phyloP scores from a whole-genome alignment of 2,113 vertebrate species.

The Otocyon megalotis region DNA sequence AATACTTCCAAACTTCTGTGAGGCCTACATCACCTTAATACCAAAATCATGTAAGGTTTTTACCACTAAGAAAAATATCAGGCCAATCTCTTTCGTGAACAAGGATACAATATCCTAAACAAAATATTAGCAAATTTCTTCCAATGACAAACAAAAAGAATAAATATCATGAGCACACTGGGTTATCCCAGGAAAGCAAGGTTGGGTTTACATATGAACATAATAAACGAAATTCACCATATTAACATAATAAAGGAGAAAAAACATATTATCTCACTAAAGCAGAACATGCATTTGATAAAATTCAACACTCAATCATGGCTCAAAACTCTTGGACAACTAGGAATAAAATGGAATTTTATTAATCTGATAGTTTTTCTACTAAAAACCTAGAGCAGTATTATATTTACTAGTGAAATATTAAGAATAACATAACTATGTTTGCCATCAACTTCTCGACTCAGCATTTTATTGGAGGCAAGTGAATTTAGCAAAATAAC shows the following conservation, averaged over 20 bases:
- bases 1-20: neutral
- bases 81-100: neutral
- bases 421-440: neutral
- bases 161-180: neutral
- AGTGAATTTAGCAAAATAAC: constrained; percentile 36
- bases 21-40: neutral
- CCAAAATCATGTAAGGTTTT: neutral
- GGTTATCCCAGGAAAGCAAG: neutral
- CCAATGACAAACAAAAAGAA: neutral
- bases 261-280: neutral
- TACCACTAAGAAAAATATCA: neutral
- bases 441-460: neutral
- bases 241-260: neutral
- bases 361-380: neutral
- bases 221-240: neutral
- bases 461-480: neutral
- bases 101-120: neutral
- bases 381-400: neutral
- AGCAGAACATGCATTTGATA: neutral
- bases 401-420: neutral
- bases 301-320: neutral
- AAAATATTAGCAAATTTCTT: neutral
- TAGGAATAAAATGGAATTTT: neutral
- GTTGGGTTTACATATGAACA: neutral
- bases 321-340: neutral